These are phyloP conservation scores for Odontomyia ornata DNA, from an alignment of 2,888 invertebrate genomes.

Conservation along the genomic window DNA sequence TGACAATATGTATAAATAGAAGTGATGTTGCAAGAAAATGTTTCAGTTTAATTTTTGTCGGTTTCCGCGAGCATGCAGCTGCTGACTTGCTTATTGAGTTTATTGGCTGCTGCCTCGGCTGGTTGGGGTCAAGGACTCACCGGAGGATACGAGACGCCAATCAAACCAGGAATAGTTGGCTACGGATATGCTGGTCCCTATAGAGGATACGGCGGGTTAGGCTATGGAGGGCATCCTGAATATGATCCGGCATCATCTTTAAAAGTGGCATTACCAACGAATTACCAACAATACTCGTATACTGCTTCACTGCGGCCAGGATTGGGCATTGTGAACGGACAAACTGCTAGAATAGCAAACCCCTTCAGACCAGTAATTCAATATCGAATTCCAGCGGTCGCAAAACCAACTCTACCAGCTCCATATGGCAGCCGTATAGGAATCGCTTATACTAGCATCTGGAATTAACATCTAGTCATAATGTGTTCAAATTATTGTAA, in stretches of 20 bases:
- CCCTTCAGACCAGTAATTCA: no score
- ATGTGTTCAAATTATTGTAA: no score
- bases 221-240: not conserved
- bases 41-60: slow-evolving; percentile 22
- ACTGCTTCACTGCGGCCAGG: not conserved
- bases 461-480: no score
- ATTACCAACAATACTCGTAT: not conserved
- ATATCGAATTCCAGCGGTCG: no score
- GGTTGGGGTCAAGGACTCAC: not conserved
- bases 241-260: not conserved
- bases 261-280: not conserved
- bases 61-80: not conserved
- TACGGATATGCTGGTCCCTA: not conserved
- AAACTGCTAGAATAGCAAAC: no score
- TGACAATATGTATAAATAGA: slow-evolving; percentile 27
- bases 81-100: no score
- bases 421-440: no score
- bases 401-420: no score
- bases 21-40: not conserved
- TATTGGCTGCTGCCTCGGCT: not conserved
- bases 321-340: no score
- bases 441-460: no score
- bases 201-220: not conserved
- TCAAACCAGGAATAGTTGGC: slow-evolving; percentile 3
- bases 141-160: not conserved